Evolutionary conservation across 2,888 invertebrate species (phyloP), one percentile per base, ranked within the genome.

Genomic region (Rhimphoctona megacephalus): DNA sequence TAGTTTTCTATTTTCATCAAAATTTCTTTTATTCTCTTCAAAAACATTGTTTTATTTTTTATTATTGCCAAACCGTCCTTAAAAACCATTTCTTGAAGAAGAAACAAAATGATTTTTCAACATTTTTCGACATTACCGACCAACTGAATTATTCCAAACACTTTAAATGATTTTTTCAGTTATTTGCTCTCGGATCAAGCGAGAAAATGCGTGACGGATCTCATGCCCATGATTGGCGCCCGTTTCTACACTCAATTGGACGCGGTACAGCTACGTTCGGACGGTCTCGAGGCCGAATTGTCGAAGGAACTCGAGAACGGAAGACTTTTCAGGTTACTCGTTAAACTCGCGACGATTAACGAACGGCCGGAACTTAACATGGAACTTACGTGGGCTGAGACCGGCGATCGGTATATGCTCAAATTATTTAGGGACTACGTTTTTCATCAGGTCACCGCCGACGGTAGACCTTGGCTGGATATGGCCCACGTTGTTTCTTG

Each of bases 201-300:
- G 82, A 96, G 97, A 90, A 97, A 97, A 92, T 97, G 97, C 91
- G 97, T 99, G 86, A 98, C 98, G 88, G 99, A 99, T 95, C 96
- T 99, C 91, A 99, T 99, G 99, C 99, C 99, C 43, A 99, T 99
- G 99, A 99, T 99, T 91, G 99, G 98, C 67, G 99, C 99, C 67
- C 96, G 99, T 84, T 99, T 99, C 95, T 99, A 99, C 94, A 98
- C 98, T 0, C 99, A 99, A 95, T 95, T 99, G 93, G 99, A 99
- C 94, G 97, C 97, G 8, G 96, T 98, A 84, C 98, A 98, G 94
- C 96, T 97, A 83, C 97, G 98, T 89, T 97, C 97, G 70, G 99
- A 99, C 94, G 96, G 97, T 70, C 95, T 99, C 90, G 99, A 99
- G 92, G 97, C 97, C 89, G 99, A 99, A 94, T 95, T 99, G 86